These are phyloP conservation scores for Neopelma chrysocephalum DNA, from an alignment of 2,797 vertebrate species.

Conservation along the genomic window DNA sequence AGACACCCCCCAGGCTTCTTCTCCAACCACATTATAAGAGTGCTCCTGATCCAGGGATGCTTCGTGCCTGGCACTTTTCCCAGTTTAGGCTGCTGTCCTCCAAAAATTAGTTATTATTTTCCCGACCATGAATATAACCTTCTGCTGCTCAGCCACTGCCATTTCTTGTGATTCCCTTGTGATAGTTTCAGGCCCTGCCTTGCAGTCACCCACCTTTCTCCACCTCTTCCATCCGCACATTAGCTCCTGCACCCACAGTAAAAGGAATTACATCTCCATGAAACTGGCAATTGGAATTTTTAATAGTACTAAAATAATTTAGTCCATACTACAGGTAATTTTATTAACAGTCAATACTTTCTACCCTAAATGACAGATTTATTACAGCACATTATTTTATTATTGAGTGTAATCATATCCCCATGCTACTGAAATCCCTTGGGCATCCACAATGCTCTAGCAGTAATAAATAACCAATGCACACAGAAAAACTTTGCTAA, in stretches of 20 bases:
- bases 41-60: background rate
- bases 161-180: background rate
- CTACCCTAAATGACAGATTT: constrained; percentile 76
- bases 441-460: constrained; percentile 20
- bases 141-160: background rate
- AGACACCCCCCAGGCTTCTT: background rate
- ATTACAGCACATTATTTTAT: constrained; percentile 73
- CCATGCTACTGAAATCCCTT: constrained; percentile 56
- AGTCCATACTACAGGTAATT: constrained; percentile 67
- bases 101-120: background rate
- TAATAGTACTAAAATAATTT: constrained; percentile 63
- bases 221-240: background rate
- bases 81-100: background rate
- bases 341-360: constrained; percentile 75
- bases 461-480: constrained; percentile 61
- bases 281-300: constrained; percentile 46
- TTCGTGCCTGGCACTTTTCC: background rate
- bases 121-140: background rate
- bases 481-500: constrained; percentile 38
- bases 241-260: background rate
- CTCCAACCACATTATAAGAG: background rate
- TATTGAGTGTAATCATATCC: constrained; percentile 64
- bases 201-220: background rate
- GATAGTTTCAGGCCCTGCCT: background rate
- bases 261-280: constrained; percentile 21